Evolutionary conservation across 2,113 vertebrate species (phyloP).

Genomic region (Psammodynastes pulverulentus): DNA sequence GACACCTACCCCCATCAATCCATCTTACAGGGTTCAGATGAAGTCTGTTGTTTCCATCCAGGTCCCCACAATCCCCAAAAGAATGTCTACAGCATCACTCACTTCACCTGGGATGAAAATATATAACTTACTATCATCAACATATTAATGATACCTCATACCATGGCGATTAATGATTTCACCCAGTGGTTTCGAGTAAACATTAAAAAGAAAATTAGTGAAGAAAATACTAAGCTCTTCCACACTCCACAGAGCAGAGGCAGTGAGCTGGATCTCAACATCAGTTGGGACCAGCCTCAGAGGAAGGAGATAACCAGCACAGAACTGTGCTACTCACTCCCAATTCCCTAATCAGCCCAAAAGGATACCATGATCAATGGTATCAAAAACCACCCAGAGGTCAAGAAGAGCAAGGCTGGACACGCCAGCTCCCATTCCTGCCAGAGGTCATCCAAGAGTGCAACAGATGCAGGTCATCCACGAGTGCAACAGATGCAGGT

Average conservation of each 20-base stretch:
- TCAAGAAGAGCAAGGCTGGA: background rate
- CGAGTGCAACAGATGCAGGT: no score
- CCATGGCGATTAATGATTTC: background rate
- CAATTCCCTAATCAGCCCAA: background rate
- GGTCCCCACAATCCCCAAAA: background rate
- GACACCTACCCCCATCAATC: background rate
- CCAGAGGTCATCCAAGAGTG: background rate
- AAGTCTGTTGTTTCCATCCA: background rate
- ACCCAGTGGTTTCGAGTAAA: background rate
- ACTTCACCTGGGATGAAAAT: background rate
- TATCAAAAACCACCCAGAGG: background rate
- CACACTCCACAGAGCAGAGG: background rate
- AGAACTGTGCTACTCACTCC: background rate
- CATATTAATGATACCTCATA: background rate
- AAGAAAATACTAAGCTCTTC: no score
- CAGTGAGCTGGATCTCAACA: background rate
- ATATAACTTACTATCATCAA: background rate
- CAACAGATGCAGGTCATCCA: no score
- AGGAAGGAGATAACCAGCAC: background rate
- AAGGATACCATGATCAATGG: background rate
- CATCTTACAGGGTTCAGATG: background rate
- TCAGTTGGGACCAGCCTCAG: background rate
- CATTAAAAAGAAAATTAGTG: background rate
- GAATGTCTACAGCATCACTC: background rate
- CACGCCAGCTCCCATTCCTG: background rate